These are phyloP conservation scores for Epizoanthus illoricatus DNA, from an alignment of 92 coral and sea anemone genomes.

Conservation along the genomic window DNA sequence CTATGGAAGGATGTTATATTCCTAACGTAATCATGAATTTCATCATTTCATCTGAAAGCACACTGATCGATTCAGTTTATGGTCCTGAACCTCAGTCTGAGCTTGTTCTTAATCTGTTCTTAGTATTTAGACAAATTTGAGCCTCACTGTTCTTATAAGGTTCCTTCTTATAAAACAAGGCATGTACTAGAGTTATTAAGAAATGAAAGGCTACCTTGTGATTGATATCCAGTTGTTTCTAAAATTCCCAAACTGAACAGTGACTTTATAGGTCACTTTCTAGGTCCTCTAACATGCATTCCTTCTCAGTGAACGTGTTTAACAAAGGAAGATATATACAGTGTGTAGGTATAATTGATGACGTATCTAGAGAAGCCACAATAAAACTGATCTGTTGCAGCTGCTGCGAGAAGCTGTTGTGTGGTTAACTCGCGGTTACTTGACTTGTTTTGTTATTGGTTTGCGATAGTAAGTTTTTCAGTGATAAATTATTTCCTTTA, in stretches of 20 bases:
- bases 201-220: conserved; percentile 9
- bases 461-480: not conserved
- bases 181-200: not conserved
- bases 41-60: no score
- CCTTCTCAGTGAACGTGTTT: no score
- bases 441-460: not conserved
- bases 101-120: no score
- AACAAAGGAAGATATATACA: no score
- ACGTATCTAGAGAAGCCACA: conserved; percentile 3
- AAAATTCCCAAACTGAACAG: not conserved
- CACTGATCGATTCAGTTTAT: no score
- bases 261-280: not conserved
- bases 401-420: not conserved
- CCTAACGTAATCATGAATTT: no score
- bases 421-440: not conserved
- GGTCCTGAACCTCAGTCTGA: no score
- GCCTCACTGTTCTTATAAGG: no score
- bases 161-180: not conserved
- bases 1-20: no score
- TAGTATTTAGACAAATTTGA: no score
- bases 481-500: not conserved
- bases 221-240: not conserved
- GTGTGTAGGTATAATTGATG: not conserved
- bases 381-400: not conserved
- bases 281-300: not conserved